These are phyloP conservation scores for Luscinia megarhynchos DNA, from an alignment of 2,797 vertebrate species.

Conservation along the genomic window DNA sequence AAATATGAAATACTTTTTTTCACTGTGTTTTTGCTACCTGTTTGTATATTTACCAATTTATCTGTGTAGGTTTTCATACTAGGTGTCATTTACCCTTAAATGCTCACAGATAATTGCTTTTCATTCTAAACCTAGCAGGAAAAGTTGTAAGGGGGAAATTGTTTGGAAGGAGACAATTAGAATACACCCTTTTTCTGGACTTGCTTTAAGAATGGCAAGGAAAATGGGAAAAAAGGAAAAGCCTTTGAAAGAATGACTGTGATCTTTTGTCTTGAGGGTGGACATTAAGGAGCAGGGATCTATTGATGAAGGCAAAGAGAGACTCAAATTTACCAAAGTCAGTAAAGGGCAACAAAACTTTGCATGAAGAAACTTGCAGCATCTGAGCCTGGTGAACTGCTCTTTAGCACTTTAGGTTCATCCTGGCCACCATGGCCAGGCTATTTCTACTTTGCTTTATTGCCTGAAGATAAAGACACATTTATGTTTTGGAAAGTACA, in stretches of 20 bases:
- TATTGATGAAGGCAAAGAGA: not conserved
- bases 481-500: not conserved
- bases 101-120: not conserved
- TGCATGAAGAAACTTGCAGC: not conserved
- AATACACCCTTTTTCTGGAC: not conserved
- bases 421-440: accelerated
- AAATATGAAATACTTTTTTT: not conserved
- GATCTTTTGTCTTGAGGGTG: not conserved
- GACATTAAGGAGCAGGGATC: not conserved
- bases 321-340: not conserved
- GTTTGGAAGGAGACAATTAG: not conserved
- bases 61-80: not conserved
- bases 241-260: not conserved
- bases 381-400: not conserved
- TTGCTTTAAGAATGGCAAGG: not conserved
- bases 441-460: not conserved
- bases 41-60: not conserved
- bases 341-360: not conserved
- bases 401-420: not conserved
- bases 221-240: not conserved
- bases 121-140: not conserved
- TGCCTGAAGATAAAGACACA: not conserved
- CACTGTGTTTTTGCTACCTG: not conserved
- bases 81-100: not conserved
- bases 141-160: not conserved